Percentiles rank a stretch among this genome's conserved stretches.
These are phyloP conservation scores for Caenorhabditis auriculariae DNA, from an alignment of 2,888 invertebrate species.

Conservation along the genomic window DNA sequence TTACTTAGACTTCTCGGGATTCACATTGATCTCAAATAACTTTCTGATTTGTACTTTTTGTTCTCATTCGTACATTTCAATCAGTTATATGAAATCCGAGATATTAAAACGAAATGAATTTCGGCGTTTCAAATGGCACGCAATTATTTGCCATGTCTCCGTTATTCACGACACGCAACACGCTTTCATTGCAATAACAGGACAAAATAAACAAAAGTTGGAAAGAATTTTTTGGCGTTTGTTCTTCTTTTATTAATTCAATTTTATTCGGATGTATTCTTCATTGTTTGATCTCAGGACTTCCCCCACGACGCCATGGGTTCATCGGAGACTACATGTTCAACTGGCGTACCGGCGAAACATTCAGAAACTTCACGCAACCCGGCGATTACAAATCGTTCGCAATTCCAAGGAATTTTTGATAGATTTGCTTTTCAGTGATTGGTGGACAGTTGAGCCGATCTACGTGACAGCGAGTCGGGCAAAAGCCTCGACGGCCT, in stretches of 20 bases:
- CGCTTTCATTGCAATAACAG: background rate
- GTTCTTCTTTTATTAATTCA: too few species aligned
- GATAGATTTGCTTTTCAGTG: slow-evolving; percentile 7
- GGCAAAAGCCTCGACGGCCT: slow-evolving; percentile 34
- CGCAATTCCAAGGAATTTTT: background rate
- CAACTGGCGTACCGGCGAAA: slow-evolving; percentile 33
- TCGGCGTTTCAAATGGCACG: too few species aligned
- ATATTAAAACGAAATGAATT: too few species aligned
- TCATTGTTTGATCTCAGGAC: slow-evolving; percentile 23
- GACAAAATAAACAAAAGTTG: background rate
- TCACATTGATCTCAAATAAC: too few species aligned
- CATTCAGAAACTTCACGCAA: slow-evolving; percentile 37
- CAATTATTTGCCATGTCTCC: too few species aligned
- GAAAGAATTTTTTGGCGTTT: too few species aligned
- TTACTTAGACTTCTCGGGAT: too few species aligned
- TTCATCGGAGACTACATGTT: slow-evolving; percentile 37
- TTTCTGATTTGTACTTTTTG: too few species aligned
- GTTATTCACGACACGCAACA: background rate
- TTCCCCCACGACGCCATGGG: slow-evolving; percentile 35
- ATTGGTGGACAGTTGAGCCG: slow-evolving; percentile 46
- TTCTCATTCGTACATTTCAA: too few species aligned
- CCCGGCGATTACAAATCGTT: background rate
- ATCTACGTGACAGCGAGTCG: slow-evolving; percentile 35
- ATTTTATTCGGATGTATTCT: too few species aligned
- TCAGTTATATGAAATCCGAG: too few species aligned